Conservation (phyloP, 2,797 vertebrate genomes). For the Anableps anableps region DNA sequence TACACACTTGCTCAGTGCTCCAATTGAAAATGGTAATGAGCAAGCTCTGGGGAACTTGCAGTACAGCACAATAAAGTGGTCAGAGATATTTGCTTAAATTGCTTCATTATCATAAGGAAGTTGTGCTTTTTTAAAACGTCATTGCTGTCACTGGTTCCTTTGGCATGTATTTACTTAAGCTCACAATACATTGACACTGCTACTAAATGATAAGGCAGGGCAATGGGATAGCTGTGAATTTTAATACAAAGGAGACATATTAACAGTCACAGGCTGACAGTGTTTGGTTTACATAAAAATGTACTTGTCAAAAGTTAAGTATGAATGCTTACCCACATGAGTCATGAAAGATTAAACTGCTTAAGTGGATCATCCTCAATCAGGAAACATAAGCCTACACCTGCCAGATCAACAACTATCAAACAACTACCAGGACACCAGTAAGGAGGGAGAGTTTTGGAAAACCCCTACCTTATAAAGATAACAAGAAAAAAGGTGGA, state of each 20-base stretch:
- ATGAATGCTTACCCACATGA: not conserved
- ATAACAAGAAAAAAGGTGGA: not conserved
- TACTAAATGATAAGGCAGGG: not conserved
- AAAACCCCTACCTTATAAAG: not conserved
- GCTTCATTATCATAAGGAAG: constrained; percentile 19
- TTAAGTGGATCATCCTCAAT: not conserved
- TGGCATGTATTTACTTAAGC: constrained; percentile 11
- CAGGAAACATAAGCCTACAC: constrained; percentile 19
- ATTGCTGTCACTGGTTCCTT: constrained; percentile 23
- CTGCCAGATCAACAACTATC: not conserved
- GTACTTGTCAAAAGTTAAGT: not conserved
- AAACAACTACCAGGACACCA: not conserved
- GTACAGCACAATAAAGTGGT: not conserved
- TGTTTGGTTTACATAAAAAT: not conserved
- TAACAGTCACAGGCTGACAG: not conserved
- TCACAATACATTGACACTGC: constrained; percentile 7
- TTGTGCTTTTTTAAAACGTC: constrained; percentile 30
- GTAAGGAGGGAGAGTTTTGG: not conserved
- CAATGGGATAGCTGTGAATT: not conserved
- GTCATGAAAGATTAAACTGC: not conserved
- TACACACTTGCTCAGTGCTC: not conserved
- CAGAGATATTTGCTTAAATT: not conserved
- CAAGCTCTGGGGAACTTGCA: constrained; percentile 22
- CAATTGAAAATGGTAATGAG: not conserved
- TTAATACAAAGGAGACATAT: not conserved